These are phyloP conservation scores for Todus mexicanus DNA, from an alignment of 2,797 vertebrate species.

Conservation along the genomic window DNA sequence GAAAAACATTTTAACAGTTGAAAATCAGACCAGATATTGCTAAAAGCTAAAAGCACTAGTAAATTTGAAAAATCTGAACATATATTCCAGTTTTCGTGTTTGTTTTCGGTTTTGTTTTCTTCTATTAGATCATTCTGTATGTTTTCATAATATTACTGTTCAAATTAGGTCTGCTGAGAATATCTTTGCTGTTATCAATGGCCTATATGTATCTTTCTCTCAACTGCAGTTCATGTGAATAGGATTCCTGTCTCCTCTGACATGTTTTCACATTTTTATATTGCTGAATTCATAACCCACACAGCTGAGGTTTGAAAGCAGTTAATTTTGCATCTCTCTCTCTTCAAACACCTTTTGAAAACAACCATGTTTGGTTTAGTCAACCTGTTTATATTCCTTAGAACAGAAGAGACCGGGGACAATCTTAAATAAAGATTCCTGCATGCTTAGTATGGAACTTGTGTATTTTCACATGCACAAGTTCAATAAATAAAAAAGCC, in stretches of 20 bases:
- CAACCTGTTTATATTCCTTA: not conserved
- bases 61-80: not conserved
- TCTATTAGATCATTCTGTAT: not conserved
- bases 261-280: not conserved
- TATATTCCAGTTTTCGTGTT: not conserved
- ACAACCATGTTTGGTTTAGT: not conserved
- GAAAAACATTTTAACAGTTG: not conserved
- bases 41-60: not conserved
- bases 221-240: not conserved
- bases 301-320: not conserved
- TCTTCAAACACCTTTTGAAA: not conserved
- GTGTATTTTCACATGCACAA: not conserved
- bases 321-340: not conserved
- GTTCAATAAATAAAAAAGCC: not conserved
- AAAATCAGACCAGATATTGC: not conserved
- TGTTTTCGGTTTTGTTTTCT: not conserved
- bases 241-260: not conserved
- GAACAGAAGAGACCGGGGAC: not conserved
- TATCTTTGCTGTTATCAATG: not conserved
- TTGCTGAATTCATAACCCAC: not conserved
- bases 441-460: not conserved
- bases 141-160: not conserved
- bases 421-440: not conserved
- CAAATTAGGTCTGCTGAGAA: not conserved
- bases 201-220: not conserved